Evolutionary conservation across 2,797 vertebrate genomes (phyloP).

Genomic region (Hipposideros larvatus): DNA sequence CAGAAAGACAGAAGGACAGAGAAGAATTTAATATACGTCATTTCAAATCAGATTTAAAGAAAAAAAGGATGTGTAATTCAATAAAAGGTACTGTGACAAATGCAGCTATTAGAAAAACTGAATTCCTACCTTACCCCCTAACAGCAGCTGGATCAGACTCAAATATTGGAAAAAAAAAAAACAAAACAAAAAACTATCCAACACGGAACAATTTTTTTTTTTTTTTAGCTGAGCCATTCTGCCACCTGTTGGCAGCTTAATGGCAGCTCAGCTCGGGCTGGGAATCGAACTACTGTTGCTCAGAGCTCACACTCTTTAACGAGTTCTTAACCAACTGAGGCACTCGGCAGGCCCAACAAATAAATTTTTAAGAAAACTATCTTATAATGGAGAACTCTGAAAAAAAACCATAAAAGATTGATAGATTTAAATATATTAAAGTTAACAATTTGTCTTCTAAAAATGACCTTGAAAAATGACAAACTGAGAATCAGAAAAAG

Average conservation of each 20-base stretch:
- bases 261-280: too few species aligned
- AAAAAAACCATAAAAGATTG: background rate
- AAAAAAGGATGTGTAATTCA: background rate
- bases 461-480: background rate
- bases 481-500: conserved; percentile 15
- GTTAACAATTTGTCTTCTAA: conserved; percentile 8
- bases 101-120: background rate
- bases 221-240: too few species aligned
- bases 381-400: background rate
- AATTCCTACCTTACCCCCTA: background rate
- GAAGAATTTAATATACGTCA: background rate
- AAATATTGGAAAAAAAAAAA: background rate
- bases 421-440: background rate
- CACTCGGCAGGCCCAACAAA: background rate
- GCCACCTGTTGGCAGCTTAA: too few species aligned
- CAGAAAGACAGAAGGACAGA: background rate
- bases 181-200: background rate
- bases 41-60: conserved; percentile 1
- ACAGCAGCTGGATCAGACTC: background rate
- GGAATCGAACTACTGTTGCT: too few species aligned
- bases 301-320: too few species aligned
- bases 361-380: background rate
- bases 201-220: too few species aligned
- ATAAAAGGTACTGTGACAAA: conserved; percentile 13
- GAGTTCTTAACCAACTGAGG: too few species aligned